These are phyloP conservation scores for Chloroclysta siterata DNA, from an alignment of 2,888 invertebrate genomes.

Conservation along the genomic window DNA sequence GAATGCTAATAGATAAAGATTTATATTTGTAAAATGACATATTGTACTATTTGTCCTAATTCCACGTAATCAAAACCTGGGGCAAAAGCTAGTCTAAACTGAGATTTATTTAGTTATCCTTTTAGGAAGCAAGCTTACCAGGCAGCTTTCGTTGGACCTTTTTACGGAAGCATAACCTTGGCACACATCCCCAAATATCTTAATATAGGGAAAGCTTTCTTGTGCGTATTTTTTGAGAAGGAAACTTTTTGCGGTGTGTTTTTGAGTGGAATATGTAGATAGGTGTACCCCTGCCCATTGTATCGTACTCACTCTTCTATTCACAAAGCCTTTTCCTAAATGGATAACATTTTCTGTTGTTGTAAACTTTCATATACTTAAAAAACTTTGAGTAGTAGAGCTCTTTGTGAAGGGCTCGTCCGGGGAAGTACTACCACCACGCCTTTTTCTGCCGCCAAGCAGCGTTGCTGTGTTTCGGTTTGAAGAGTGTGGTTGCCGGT, in stretches of 20 bases:
- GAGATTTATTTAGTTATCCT: constrained; percentile 24
- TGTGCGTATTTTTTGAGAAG: constrained; percentile 19
- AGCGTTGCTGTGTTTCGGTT: no score
- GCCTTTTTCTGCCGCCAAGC: no score
- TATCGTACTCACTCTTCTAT: no score
- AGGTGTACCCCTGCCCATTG: not conserved
- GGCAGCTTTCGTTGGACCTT: constrained; percentile 24
- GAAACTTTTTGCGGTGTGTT: constrained; percentile 6
- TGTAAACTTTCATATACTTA: no score
- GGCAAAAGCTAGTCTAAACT: constrained; percentile 1
- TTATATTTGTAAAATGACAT: no score
- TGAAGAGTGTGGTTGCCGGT: no score
- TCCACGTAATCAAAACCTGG: not conserved
- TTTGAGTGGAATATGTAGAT: constrained; percentile 1
- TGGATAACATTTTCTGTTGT: no score
- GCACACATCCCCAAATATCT: constrained; percentile 30
- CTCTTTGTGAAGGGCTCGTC: no score
- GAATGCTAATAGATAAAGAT: no score
- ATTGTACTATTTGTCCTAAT: not conserved
- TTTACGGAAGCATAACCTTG: constrained; percentile 31
- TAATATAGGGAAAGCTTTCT: constrained; percentile 32
- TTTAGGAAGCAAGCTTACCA: constrained; percentile 24
- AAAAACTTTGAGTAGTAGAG: no score
- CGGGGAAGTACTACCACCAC: no score
- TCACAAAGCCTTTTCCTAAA: no score